Percentiles rank a stretch among this genome's conserved stretches.
These are phyloP conservation scores for Antheraea yamamai DNA, from an alignment of 2,888 invertebrate genomes.

Conservation along the genomic window DNA sequence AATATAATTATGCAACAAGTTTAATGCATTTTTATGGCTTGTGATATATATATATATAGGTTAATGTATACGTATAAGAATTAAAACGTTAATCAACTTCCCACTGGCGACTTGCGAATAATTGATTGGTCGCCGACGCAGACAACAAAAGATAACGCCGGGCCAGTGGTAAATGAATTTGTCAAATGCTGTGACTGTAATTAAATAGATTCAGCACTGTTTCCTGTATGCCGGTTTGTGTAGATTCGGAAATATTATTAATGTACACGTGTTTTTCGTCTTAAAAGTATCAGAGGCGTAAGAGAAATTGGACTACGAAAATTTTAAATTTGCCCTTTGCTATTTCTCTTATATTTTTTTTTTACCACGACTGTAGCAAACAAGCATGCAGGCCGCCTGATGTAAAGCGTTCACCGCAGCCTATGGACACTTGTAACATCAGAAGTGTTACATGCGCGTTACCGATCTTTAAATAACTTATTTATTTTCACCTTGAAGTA, in stretches of 20 bases:
- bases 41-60: not conserved
- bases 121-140: slow-evolving; percentile 76
- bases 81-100: slow-evolving; percentile 66
- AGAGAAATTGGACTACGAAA: not conserved
- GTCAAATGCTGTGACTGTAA: slow-evolving; percentile 74
- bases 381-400: too few relatives aligned
- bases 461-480: too few relatives aligned
- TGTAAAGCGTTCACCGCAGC: too few relatives aligned
- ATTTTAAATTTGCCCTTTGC: not conserved
- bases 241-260: slow-evolving; percentile 30
- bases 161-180: slow-evolving; percentile 72
- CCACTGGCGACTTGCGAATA: slow-evolving; percentile 59
- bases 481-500: too few relatives aligned
- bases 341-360: not conserved
- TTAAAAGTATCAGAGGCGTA: not conserved
- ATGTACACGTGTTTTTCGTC: slow-evolving; percentile 46
- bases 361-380: too few relatives aligned
- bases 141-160: slow-evolving; percentile 76
- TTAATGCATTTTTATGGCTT: not conserved
- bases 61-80: slow-evolving; percentile 16
- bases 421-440: too few relatives aligned
- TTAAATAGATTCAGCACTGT: slow-evolving; percentile 73
- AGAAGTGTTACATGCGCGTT: too few relatives aligned
- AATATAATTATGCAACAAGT: not conserved
- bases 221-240: slow-evolving; percentile 41